phyloP scores from a whole-genome alignment of 1,140 invertebrate species.

The Globodera rostochiensis region DNA sequence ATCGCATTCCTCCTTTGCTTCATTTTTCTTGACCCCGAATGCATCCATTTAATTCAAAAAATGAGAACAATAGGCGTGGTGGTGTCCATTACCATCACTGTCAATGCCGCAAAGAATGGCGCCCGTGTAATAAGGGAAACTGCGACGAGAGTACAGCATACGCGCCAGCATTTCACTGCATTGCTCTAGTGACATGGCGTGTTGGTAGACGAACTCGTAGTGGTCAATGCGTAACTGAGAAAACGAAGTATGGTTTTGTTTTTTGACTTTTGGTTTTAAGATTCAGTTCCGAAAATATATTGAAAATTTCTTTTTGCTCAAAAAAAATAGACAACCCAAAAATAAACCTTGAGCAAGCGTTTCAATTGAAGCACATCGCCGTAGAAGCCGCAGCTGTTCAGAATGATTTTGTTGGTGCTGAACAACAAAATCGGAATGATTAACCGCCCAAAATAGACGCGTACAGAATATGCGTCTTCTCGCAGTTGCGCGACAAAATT shows the following conservation, averaged over 20 bases:
- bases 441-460: constrained; percentile 35
- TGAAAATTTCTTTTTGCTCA: constrained; percentile 21
- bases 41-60: no score
- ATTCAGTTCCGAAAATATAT: constrained; percentile 14
- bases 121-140: constrained; percentile 97
- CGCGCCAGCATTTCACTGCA: constrained; percentile 92
- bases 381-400: constrained; percentile 91
- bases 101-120: constrained; percentile 86
- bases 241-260: no score
- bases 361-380: constrained; percentile 93
- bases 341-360: constrained; percentile 74
- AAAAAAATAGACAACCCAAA: not conserved
- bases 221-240: constrained; percentile 61
- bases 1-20: no score
- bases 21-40: no score
- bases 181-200: constrained; percentile 86
- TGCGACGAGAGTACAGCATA: constrained; percentile 91
- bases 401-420: constrained; percentile 78
- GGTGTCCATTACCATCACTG: constrained; percentile 23
- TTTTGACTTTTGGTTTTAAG: no score
- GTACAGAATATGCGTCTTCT: constrained; percentile 70
- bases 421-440: constrained; percentile 30
- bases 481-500: constrained; percentile 83
- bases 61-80: no score
- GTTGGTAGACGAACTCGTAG: constrained; percentile 91